Evolutionary conservation across 2,797 vertebrate species (phyloP).

Genomic region (Cetoscarus ocellatus): DNA sequence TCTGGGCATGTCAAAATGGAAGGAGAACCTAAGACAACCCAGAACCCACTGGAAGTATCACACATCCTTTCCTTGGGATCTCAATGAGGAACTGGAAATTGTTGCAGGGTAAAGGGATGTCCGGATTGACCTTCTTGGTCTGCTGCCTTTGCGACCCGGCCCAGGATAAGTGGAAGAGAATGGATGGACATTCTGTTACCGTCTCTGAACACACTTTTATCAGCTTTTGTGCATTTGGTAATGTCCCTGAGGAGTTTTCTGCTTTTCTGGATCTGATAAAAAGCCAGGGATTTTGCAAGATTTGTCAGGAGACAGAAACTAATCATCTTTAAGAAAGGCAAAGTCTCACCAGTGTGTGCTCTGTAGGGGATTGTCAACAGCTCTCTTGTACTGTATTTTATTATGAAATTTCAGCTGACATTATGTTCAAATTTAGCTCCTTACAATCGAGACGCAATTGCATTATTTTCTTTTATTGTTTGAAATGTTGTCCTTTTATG

Average conservation of each 20-base stretch:
- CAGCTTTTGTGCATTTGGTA: background rate
- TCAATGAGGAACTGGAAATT: too few relatives aligned
- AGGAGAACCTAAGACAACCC: too few relatives aligned
- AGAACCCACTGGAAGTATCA: too few relatives aligned
- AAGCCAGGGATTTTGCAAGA: background rate
- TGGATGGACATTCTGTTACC: background rate
- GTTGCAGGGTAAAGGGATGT: too few relatives aligned
- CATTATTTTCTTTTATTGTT: background rate
- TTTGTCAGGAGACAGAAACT: background rate
- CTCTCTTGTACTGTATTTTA: background rate
- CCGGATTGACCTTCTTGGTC: too few relatives aligned
- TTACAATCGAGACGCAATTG: background rate
- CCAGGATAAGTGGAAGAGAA: too few relatives aligned
- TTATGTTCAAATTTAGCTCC: background rate
- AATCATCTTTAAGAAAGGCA: background rate
- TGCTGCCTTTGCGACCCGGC: too few relatives aligned
- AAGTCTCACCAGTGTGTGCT: background rate
- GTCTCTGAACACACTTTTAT: background rate
- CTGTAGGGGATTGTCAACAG: background rate
- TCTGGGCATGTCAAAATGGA: too few relatives aligned
- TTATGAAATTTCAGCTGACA: background rate
- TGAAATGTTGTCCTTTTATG: background rate
- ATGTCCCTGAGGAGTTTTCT: background rate
- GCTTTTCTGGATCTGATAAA: background rate
- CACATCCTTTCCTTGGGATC: too few relatives aligned